A percentile compares a stretch with the other conserved stretches of the same genome.
Conservation (phyloP, 2,113 vertebrate genomes). For the Tiliqua scincoides region DNA sequence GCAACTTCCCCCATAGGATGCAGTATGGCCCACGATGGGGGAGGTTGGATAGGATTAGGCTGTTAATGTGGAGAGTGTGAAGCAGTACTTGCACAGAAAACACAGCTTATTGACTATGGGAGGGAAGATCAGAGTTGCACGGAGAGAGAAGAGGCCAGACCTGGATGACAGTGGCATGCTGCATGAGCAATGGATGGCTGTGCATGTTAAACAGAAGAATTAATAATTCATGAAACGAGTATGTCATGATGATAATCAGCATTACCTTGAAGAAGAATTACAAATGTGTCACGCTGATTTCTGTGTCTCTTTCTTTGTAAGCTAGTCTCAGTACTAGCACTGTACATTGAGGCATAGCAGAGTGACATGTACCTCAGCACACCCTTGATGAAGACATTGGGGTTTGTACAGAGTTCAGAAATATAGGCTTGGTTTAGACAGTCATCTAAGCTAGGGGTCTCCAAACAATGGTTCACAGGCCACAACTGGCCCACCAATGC, state of each 20-base stretch:
- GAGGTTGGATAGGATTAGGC: too few relatives aligned
- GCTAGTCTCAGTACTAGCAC: background rate
- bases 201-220: slow-evolving; percentile 42
- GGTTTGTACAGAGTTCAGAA: background rate
- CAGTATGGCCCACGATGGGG: too few relatives aligned
- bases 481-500: too few relatives aligned
- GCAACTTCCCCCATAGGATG: too few relatives aligned
- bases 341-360: slow-evolving; percentile 24
- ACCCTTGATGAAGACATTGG: background rate
- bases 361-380: background rate
- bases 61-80: slow-evolving; percentile 27
- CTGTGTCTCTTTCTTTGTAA: background rate
- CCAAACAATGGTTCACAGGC: too few relatives aligned
- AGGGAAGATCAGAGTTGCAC: slow-evolving; percentile 30
- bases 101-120: background rate
- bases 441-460: too few relatives aligned
- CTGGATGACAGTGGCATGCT: slow-evolving; percentile 1
- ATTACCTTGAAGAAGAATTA: background rate
- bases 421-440: background rate
- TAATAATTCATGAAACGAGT: background rate
- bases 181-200: background rate
- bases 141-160: background rate
- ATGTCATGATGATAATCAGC: background rate
- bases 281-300: background rate
- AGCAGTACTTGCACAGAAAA: slow-evolving; percentile 34